Evolutionary conservation across 2,113 vertebrate genomes (phyloP), one percentile per base, ranked within the genome.

Genomic region (Phylloscopus trochilus): DNA sequence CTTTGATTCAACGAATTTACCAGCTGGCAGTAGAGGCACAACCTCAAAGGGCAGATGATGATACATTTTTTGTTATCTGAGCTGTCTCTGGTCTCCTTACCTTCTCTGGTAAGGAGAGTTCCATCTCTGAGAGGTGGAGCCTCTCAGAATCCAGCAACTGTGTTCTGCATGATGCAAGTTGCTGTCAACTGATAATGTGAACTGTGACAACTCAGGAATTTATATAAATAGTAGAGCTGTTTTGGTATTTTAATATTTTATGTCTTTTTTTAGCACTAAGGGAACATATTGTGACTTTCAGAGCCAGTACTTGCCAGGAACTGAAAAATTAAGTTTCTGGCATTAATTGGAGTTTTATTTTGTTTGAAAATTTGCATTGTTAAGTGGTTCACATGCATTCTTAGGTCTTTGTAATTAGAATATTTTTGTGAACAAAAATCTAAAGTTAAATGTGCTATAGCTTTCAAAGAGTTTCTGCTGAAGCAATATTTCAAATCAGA

Each of bases 351-450:
- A 73, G 16, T 64, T 87, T 77, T 90, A 83, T 83, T 92, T 90
- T 94, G 39, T 63, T 90, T 59, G 77, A 88, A 93, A 96, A 74
- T 85, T 73, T 83, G 51, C 27, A 31, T 77, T 88, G 22, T 91
- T 77, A 89, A 87, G 64, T 75, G 66, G 15, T 74, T 76, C 5
- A 3, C 55, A 17, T 77, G 33, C 46, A 28, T 58, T 91, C 62
- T 6, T 35, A 67, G 70, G 31, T 59, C 47, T 90, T 78, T 63
- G 24, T 56, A 90, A 66, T 79, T 73, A 62, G 63, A 72, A 46
- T 93, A 67, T 51, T 83, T 80, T 64, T 80, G 47, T 77, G 43
- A 58, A 77, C 31, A 85, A 90, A 62, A 85, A 67, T 53, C 12
- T 55, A 7, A 69, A 73, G 23, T 59, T 89, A 70, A 75, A 84